These are phyloP conservation scores for Argyra leucocephala DNA, from an alignment of 2,888 invertebrate species.

Conservation along the genomic window DNA sequence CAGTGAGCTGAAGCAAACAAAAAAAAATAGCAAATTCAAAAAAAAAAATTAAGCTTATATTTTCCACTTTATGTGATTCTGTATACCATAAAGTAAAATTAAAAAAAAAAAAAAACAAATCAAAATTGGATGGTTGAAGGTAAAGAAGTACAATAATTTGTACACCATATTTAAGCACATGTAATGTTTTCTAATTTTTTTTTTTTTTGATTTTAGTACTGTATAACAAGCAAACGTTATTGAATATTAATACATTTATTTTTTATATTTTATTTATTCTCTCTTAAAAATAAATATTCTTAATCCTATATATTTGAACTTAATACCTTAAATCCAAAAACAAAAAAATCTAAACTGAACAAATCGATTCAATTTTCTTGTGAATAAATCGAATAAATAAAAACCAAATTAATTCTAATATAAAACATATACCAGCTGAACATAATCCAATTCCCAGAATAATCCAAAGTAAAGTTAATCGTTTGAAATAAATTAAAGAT, in stretches of 20 bases:
- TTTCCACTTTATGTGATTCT: background rate
- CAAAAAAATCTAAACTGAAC: background rate
- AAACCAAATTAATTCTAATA: background rate
- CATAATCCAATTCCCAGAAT: background rate
- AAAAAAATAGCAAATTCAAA: background rate
- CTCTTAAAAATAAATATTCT: too few species aligned
- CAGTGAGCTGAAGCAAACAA: background rate
- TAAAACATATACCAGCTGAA: background rate
- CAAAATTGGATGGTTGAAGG: too few species aligned
- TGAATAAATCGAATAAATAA: background rate
- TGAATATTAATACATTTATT: too few species aligned
- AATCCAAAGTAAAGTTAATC: background rate
- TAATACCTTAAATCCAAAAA: background rate
- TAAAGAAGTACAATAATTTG: background rate
- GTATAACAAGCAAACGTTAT: too few species aligned
- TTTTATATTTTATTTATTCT: too few species aligned
- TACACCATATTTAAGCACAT: too few species aligned
- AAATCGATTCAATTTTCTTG: background rate
- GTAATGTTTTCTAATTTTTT: too few species aligned
- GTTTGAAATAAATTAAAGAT: background rate
- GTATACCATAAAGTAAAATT: background rate
- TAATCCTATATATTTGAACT: background rate
- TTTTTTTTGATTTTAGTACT: background rate
- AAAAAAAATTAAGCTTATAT: background rate
- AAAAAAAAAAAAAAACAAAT: too few species aligned